Evolutionary conservation across 2,888 invertebrate genomes (phyloP), one percentile per base, ranked within the genome.

Genomic region (Oscheius sp.): DNA sequence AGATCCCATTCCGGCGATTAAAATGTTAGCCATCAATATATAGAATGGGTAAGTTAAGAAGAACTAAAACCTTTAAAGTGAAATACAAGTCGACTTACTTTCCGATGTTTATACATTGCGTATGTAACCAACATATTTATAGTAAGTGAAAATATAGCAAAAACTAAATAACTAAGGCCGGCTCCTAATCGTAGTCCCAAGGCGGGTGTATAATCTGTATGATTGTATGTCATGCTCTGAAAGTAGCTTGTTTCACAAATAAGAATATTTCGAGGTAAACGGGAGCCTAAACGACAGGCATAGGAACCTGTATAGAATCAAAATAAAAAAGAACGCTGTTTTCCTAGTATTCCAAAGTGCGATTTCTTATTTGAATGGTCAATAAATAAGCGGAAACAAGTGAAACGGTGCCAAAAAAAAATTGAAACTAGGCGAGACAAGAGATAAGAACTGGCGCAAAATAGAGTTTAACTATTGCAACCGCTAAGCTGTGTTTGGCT

Each of bases 1-100:
- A 32, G 33, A 28, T 24, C 64, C 64, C 17, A 64, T 22, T 20
- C 51, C 33, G 20, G 64, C 64, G 1, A 41, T 41, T 33, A 64
- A 20, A 9, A 64, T 38, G n/a, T 50, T 50, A 14, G 44, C 38
- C 17, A 32, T 41, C 24, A 64, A 41, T 17, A 64, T 41, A 28
- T 64, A 64, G 36, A 64, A 64, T 12, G 64, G 64, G 26, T 64
- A 51, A n/a, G 50, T 50, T 24, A 64, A 24, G 22, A 51, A 64
- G 38, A 64, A 64, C 64, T 64, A 28, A 64, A 64, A 32, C 24
- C 2, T 5, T 6, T 28, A n/a, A 8, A 36, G 5, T 36, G 17
- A 45, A 26, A 47, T n/a, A 24, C 38, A 32, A 32, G 0, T 33
- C 6, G 33, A 50, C 47, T 24, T 51, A 64, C 64, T 38, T 50